A percentile compares a stretch with the other conserved stretches of the same genome.
These are phyloP conservation scores for Hydra vulgaris DNA, from an alignment of 30 jellyfish, hydroid and myxozoan genomes.

Conservation along the genomic window DNA sequence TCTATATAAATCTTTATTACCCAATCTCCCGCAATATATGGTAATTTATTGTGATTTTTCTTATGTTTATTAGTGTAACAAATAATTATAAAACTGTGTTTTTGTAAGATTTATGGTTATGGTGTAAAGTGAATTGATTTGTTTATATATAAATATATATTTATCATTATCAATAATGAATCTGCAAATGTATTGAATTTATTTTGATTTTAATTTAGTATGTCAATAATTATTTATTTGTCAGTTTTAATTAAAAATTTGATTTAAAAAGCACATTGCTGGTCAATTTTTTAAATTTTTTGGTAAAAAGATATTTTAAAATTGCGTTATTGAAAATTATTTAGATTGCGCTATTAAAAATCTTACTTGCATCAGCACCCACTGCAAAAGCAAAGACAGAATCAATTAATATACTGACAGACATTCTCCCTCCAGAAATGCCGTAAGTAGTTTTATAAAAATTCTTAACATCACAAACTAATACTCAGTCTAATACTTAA, in stretches of 20 bases:
- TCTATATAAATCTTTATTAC: constrained; percentile 79
- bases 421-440: constrained; percentile 95
- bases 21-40: constrained; percentile 95
- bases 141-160: no score
- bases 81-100: no score
- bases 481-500: background rate
- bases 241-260: no score
- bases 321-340: background rate
- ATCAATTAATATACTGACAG: constrained; percentile 88
- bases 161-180: no score
- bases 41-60: constrained; percentile 22
- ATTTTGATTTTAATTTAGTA: no score
- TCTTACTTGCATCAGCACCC: constrained; percentile 96
- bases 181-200: no score
- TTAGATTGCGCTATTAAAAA: constrained; percentile 85
- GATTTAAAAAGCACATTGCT: no score
- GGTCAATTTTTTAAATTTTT: background rate
- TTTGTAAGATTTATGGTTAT: no score
- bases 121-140: no score
- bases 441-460: constrained; percentile 70
- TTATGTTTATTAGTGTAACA: no score
- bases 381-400: constrained; percentile 98
- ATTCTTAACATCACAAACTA: background rate
- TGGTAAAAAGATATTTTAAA: background rate
- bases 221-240: no score